Base-by-base conservation (phyloP, 2,113 vertebrate species). In the Macquaria australasica region DNA sequence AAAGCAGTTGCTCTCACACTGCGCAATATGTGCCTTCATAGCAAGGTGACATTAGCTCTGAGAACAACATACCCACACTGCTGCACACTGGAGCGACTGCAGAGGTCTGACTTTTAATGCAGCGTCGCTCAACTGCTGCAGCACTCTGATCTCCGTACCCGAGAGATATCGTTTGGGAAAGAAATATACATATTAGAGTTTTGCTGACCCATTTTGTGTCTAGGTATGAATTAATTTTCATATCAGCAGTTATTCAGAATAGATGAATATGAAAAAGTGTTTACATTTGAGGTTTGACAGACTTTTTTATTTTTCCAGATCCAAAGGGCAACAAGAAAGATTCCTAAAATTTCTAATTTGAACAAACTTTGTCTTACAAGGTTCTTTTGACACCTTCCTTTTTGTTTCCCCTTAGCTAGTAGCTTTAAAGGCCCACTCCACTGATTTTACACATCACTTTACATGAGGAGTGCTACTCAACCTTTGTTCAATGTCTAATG, bases 1-100 rank as follows among this genome's bases (percentile, higher is more conserved):
- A 77, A 82, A 83, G 64, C 88, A 83, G 86, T 88, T 70, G 85
- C 83, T 86, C 81, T 90, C 84, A 79, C 84, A 66, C 79, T 70
- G 84, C 7, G 78, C 88, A 91, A 85, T 87, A 87, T 86, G 88
- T 81, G 86, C 85, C 83, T 86, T 72, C 53, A 76, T 85, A 84
- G 85, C 87, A 85, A 90, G 89, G 92, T 90, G 91, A 89, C 92
- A 90, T 91, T 89, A 86, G 87, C 86, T 86, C 77, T 16, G 79
- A 84, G 81, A 87, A 39, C 71, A 73, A 45, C 84, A 81, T 45
- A 66, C 68, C 53, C 62, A 18, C 85, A 74, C 73, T 18, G 87
- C 91, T 67, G 41, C 73, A 37, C 78, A 48, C 62, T 41, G 77
- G 58, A 81, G 83, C 45, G 10, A 60, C 70, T 70, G 81, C 73